Conservation (phyloP, 2,888 invertebrate species). For the Formica aserva region DNA sequence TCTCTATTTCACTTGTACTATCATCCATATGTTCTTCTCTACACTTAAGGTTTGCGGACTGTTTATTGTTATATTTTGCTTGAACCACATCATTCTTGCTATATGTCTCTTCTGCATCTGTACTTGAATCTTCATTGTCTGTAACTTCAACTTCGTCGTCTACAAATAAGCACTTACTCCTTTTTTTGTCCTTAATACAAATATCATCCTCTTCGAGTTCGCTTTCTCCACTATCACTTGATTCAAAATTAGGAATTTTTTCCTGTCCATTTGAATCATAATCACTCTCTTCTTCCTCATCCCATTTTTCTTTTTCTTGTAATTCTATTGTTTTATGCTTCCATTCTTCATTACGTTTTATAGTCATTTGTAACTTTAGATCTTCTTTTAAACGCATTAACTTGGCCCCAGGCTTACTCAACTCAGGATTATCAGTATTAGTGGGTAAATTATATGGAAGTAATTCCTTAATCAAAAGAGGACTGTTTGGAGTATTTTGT, state of each 20-base stretch:
- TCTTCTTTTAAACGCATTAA: conserved; percentile 90
- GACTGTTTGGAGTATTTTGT: conserved; percentile 73
- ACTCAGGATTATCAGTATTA: conserved; percentile 74
- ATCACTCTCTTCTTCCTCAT: conserved; percentile 83
- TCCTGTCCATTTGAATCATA: conserved; percentile 78
- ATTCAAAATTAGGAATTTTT: conserved; percentile 82
- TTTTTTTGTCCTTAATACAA: conserved; percentile 72
- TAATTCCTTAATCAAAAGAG: conserved; percentile 60
- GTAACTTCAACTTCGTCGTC: conserved; percentile 87
- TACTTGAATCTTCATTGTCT: conserved; percentile 86
- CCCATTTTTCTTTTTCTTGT: conserved; percentile 86
- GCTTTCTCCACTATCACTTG: conserved; percentile 70
- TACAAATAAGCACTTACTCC: conserved; percentile 82
- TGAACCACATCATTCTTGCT: conserved; percentile 62
- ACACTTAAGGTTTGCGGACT: not conserved
- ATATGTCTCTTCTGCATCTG: conserved; percentile 77
- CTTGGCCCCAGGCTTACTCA: conserved; percentile 90
- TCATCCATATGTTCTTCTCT: conserved; percentile 43
- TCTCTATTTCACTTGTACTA: conserved; percentile 85
- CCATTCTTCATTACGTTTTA: conserved; percentile 91
- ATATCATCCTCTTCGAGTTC: conserved; percentile 84
- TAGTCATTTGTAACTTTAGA: conserved; percentile 90
- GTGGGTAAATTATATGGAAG: conserved; percentile 70
- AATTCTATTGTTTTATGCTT: conserved; percentile 87
- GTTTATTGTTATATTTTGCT: conserved; percentile 39